Percentiles rank a stretch among this genome's conserved stretches.
phyloP scores from a whole-genome alignment of 2,113 vertebrate genomes.

The Laticauda laticaudata region DNA sequence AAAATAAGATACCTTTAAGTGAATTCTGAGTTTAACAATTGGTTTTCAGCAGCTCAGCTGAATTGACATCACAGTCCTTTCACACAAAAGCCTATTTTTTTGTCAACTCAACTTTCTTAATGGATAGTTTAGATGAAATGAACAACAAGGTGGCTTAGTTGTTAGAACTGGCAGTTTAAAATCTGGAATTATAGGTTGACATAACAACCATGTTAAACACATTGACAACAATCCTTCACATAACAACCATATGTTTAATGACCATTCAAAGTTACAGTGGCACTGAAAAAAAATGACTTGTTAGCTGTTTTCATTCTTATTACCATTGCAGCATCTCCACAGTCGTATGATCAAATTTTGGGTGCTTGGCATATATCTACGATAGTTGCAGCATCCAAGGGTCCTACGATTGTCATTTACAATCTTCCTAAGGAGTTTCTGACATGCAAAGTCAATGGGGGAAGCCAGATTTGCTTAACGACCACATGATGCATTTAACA shows the following conservation, averaged over 20 bases:
- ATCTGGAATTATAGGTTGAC: not conserved
- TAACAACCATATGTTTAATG: not conserved
- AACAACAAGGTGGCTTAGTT: not conserved
- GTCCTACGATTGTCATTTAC: not conserved
- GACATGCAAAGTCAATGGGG: not conserved
- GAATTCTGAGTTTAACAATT: not conserved
- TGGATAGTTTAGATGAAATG: not conserved
- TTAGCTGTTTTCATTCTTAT: not conserved
- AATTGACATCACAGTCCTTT: not conserved
- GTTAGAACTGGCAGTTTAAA: not conserved
- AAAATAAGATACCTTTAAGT: not conserved
- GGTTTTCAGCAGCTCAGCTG: not conserved
- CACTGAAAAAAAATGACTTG: not conserved
- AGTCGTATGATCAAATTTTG: not conserved
- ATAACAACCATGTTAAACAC: not conserved
- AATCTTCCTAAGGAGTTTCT: not conserved
- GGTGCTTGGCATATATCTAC: not conserved
- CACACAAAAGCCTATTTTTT: not conserved
- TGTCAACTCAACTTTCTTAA: not conserved
- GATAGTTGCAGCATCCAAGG: not conserved
- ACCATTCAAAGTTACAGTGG: not conserved
- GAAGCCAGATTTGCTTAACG: not conserved
- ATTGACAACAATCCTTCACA: not conserved
- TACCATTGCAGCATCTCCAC: not conserved
- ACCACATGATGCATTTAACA: not conserved